Base-by-base conservation (phyloP, 2,113 vertebrate species). In the Bufo gargarizans region DNA sequence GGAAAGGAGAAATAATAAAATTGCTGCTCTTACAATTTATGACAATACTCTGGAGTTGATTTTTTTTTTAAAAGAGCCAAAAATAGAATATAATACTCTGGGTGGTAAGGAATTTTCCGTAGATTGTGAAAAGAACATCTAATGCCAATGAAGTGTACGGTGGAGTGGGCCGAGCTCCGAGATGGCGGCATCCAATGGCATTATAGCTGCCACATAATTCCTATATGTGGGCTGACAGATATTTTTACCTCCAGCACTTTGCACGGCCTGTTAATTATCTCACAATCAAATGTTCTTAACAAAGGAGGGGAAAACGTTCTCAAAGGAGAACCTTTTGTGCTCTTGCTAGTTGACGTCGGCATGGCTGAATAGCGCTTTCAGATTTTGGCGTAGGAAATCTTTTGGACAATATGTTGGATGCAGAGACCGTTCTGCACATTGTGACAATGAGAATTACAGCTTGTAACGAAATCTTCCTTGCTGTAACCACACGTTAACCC, bases 201-300 rank as follows among this genome's bases (percentile, higher is more conserved):
- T 77, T 19, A 20, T 10, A 55, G 76, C 49, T 53, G 20, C 77
- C 12, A 11, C 7, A 77, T 53, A 55, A 78, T 55, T 78, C 0
- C 16, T 55, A 22, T 56, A 55, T 22, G 77, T 53, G 49, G 77
- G 77, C 50, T 13, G 77, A 55, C 77, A 55, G 77, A 50, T 78
- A 78, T 78, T 78, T 78, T 78, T 78, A 78, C 50, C 77, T 78
- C 49, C 50, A 19, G 50, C 20, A 2, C 77, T 55, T 22, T 49
- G 10, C 13, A n/a, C 50, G 50, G 3, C 49, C 77, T 78, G n/a
- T 5, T 78, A 78, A 78, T 78, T 53, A n/a, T 78, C 50, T 78
- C 19, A 78, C 72, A 49, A 20, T 76, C 45, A 19, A 76, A 76
- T 19, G 72, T 76, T 76, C 72, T 76, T 2, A 76, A 76, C 72